Percentiles rank a stretch among this genome's conserved stretches.
phyloP scores from a whole-genome alignment of 2,888 invertebrate genomes.

The Drosophila prolongata region DNA sequence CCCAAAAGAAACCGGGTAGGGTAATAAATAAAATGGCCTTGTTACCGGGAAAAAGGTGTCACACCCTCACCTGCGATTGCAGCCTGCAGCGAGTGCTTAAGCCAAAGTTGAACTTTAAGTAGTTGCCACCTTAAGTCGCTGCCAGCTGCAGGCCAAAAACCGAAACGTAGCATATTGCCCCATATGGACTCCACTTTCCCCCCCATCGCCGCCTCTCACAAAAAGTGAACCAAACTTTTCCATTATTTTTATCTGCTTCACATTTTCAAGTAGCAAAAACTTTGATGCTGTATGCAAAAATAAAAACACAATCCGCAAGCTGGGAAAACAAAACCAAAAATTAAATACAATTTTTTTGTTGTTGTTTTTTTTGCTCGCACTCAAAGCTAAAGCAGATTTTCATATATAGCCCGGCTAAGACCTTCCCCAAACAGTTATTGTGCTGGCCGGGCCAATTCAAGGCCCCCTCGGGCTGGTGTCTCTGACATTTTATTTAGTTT shows the following conservation, averaged over 20 bases:
- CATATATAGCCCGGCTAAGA: slow-evolving; percentile 58
- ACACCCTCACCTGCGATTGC: slow-evolving; percentile 30
- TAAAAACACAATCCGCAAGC: slow-evolving; percentile 24
- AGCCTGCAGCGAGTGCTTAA: slow-evolving; percentile 37
- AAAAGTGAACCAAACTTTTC: slow-evolving; percentile 69
- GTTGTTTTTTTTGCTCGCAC: slow-evolving; percentile 18
- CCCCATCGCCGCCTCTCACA: slow-evolving; percentile 36
- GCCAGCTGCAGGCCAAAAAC: slow-evolving; percentile 50
- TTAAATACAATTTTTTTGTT: slow-evolving; percentile 73
- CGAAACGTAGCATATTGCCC: slow-evolving; percentile 40
- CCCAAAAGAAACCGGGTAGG: slow-evolving; percentile 23
- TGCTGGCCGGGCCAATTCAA: slow-evolving; percentile 49
- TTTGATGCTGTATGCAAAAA: slow-evolving; percentile 72
- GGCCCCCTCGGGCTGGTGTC: slow-evolving; percentile 63
- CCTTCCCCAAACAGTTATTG: slow-evolving; percentile 57
- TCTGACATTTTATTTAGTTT: slow-evolving; percentile 77
- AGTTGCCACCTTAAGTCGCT: slow-evolving; percentile 68
- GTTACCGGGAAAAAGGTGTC: slow-evolving; percentile 43
- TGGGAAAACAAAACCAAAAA: slow-evolving; percentile 66
- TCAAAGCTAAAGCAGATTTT: slow-evolving; percentile 74
- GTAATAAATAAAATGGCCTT: slow-evolving; percentile 68
- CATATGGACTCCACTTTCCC: slow-evolving; percentile 37
- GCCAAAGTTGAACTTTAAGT: slow-evolving; percentile 67
- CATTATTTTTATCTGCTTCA: slow-evolving; percentile 81
- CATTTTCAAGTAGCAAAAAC: slow-evolving; percentile 75